phyloP scores from a whole-genome alignment of 2,888 invertebrate genomes.

The Isoperla grammatica region DNA sequence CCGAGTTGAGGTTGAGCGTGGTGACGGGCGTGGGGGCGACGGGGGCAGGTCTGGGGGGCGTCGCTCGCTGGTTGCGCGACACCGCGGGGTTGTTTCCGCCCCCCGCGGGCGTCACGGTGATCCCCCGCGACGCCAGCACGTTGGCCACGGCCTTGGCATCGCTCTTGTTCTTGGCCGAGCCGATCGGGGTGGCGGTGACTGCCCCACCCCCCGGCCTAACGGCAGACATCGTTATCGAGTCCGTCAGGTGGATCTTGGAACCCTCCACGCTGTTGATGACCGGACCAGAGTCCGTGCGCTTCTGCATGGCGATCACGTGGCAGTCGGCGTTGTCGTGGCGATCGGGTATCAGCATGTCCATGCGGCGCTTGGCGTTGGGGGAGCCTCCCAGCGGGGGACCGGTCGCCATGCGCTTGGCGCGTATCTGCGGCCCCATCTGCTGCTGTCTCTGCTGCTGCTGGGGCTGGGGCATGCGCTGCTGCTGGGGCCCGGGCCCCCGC shows the following conservation, averaged over 20 bases:
- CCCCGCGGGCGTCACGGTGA: conserved; percentile 63
- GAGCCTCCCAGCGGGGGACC: background rate
- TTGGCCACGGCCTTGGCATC: conserved; percentile 72
- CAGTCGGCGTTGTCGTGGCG: conserved; percentile 70
- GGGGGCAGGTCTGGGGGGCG: conserved; percentile 41
- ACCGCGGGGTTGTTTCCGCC: conserved; percentile 16
- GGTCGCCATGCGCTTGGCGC: conserved; percentile 40
- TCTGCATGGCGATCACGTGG: conserved; percentile 68
- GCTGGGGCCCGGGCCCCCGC: conserved; percentile 42
- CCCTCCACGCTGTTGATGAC: conserved; percentile 72
- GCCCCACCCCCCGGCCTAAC: conserved; percentile 31
- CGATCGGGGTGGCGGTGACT: conserved; percentile 18
- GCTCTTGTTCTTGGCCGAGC: conserved; percentile 19
- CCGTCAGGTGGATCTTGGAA: conserved; percentile 61
- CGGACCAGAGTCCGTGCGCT: conserved; percentile 64
- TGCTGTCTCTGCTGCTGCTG: conserved; percentile 47
- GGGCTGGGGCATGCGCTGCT: conserved; percentile 48
- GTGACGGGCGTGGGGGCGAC: conserved; percentile 40
- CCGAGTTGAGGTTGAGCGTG: conserved; percentile 51
- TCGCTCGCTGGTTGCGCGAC: conserved; percentile 38
- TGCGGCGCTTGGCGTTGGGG: conserved; percentile 38
- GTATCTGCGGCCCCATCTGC: conserved; percentile 45
- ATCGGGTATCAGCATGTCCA: conserved; percentile 61
- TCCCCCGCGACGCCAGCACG: conserved; percentile 69
- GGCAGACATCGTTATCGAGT: conserved; percentile 63